Evolutionary conservation across 2,797 vertebrate genomes (phyloP).

Genomic region (Leptatherina wallacei): DNA sequence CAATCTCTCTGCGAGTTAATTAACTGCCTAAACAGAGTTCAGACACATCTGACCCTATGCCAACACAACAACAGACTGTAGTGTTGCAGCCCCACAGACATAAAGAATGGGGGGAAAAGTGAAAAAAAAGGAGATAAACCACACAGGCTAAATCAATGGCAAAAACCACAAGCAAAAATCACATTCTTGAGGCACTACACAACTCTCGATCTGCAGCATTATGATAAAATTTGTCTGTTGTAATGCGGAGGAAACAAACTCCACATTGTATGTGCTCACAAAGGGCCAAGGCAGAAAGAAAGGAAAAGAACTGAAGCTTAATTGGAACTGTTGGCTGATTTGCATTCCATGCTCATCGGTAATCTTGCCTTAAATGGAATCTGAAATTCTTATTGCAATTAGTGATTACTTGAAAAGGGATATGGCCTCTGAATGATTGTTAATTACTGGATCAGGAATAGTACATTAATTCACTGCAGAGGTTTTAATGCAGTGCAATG

Average conservation of each 20-base stretch:
- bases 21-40: constrained; percentile 39
- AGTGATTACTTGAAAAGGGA: constrained; percentile 82
- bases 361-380: constrained; percentile 80
- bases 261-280: constrained; percentile 69
- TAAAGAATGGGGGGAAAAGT: constrained; percentile 43
- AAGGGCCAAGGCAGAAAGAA: constrained; percentile 60
- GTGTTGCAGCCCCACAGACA: constrained; percentile 29
- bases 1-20: constrained; percentile 47
- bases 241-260: constrained; percentile 74
- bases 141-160: constrained; percentile 54
- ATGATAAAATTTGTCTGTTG: constrained; percentile 73
- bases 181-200: constrained; percentile 60
- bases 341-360: constrained; percentile 77
- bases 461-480: constrained; percentile 78
- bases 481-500: constrained; percentile 72
- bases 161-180: constrained; percentile 45
- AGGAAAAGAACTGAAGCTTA: constrained; percentile 68
- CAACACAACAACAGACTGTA: constrained; percentile 26
- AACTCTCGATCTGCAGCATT: constrained; percentile 71
- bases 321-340: constrained; percentile 79
- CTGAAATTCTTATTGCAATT: constrained; percentile 83
- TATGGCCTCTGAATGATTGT: constrained; percentile 78
- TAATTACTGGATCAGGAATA: constrained; percentile 82
- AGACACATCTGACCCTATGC: constrained; percentile 39
- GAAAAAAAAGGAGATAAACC: constrained; percentile 33